Percentiles rank a stretch among this genome's conserved stretches.
Conservation (phyloP, 2,797 vertebrate species). For the Manis javanica region DNA sequence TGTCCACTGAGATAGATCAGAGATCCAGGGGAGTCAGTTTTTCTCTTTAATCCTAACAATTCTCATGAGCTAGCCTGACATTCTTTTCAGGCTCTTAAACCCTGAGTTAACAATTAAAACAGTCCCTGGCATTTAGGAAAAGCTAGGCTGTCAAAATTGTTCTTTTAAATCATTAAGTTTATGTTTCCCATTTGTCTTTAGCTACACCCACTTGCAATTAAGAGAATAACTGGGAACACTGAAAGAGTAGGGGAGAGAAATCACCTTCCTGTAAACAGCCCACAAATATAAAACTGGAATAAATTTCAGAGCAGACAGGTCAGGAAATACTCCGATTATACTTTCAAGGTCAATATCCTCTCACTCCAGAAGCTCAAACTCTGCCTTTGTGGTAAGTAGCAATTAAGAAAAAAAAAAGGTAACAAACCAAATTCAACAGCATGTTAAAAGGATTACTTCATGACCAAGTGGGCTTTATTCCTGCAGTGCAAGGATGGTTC, state of each 20-base stretch:
- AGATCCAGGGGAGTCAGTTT: background rate
- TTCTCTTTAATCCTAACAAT: background rate
- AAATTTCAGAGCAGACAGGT: background rate
- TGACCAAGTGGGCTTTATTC: background rate
- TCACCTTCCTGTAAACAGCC: background rate
- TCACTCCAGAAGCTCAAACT: background rate
- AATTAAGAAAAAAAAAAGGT: background rate
- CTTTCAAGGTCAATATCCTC: background rate
- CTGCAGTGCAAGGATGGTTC: background rate
- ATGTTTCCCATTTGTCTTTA: background rate
- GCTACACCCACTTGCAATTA: background rate
- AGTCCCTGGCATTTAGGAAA: background rate
- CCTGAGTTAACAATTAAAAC: background rate
- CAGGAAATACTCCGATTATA: background rate
- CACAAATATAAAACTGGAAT: background rate
- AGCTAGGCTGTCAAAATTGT: background rate
- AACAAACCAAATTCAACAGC: background rate
- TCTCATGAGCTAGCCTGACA: background rate
- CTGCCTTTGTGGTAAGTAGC: background rate
- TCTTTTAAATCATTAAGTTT: background rate
- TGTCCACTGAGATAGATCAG: background rate
- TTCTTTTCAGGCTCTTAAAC: background rate
- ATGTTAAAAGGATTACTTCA: background rate
- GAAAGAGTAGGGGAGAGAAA: background rate
- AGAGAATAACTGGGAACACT: background rate